Evolutionary conservation across 1,140 invertebrate species (phyloP).

Genomic region (Epicauta chinensis): DNA sequence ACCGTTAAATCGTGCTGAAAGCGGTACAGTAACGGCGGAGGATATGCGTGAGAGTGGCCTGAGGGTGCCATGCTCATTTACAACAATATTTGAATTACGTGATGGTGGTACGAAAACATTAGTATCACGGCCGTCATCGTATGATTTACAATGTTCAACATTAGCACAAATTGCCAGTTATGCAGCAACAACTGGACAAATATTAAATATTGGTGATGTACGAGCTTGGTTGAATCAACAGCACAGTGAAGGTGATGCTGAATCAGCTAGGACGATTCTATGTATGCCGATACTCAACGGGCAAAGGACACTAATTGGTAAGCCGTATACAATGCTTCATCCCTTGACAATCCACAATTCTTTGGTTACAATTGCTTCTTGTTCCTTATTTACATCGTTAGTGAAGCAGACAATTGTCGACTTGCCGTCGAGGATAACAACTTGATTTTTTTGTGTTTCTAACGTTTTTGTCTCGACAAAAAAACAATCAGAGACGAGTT

Average conservation of each 20-base stretch:
- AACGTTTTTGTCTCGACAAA: no score
- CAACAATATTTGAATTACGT: slow-evolving; percentile 71
- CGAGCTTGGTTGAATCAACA: slow-evolving; percentile 57
- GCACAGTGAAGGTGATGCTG: slow-evolving; percentile 52
- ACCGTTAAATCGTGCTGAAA: slow-evolving; percentile 63
- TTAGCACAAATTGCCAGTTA: slow-evolving; percentile 72
- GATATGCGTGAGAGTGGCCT: slow-evolving; percentile 57
- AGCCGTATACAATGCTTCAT: neutral
- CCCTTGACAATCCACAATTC: no score
- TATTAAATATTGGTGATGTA: slow-evolving; percentile 78
- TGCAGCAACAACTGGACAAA: slow-evolving; percentile 74
- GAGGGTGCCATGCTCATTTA: slow-evolving; percentile 56
- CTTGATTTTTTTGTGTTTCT: no score
- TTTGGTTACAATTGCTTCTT: no score
- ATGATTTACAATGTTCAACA: slow-evolving; percentile 50
- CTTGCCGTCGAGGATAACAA: no score
- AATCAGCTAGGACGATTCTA: slow-evolving; percentile 65
- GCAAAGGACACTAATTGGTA: slow-evolving; percentile 50
- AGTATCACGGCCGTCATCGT: slow-evolving; percentile 49
- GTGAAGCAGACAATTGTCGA: no score
- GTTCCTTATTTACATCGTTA: no score
- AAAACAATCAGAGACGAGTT: no score
- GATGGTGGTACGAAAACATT: slow-evolving; percentile 50
- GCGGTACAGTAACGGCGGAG: slow-evolving; percentile 62
- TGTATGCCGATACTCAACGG: slow-evolving; percentile 91